These are phyloP conservation scores for Nylanderia fulva DNA, from an alignment of 1,140 invertebrate species.

Conservation along the genomic window DNA sequence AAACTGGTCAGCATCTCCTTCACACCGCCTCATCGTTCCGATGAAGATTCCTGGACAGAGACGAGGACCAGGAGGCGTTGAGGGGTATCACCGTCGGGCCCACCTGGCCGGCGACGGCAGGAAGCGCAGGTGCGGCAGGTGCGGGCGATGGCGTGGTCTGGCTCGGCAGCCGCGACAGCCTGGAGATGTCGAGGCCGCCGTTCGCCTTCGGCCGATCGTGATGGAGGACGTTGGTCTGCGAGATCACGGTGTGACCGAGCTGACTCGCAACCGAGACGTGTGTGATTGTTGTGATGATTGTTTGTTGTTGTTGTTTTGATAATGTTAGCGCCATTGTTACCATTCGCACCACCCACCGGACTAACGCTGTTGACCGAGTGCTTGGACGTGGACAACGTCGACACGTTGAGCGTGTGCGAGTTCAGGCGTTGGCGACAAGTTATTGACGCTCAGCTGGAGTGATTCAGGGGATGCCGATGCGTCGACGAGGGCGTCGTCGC, in stretches of 20 bases:
- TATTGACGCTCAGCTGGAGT: constrained; percentile 84
- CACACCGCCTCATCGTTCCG: constrained; percentile 87
- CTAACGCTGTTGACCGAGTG: constrained; percentile 90
- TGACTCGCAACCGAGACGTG: constrained; percentile 40
- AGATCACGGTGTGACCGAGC: constrained; percentile 54
- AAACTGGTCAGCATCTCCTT: constrained; percentile 94
- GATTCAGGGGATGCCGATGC: constrained; percentile 81
- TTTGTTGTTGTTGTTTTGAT: constrained; percentile 70
- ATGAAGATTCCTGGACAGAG: constrained; percentile 85
- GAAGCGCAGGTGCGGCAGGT: constrained; percentile 69
- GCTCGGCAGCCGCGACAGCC: constrained; percentile 82
- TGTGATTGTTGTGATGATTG: constrained; percentile 62
- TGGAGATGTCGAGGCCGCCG: constrained; percentile 86
- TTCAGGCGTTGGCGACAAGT: constrained; percentile 82
- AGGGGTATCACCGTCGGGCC: constrained; percentile 77
- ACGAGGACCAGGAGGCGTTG: constrained; percentile 86
- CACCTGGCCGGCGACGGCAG: constrained; percentile 44
- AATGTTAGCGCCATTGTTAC: constrained; percentile 66
- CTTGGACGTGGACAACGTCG: constrained; percentile 89
- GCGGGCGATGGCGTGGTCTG: constrained; percentile 82
- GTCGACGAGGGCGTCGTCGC: constrained; percentile 77
- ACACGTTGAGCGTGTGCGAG: constrained; percentile 89
- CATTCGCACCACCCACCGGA: constrained; percentile 71
- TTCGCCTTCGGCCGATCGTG: constrained; percentile 84
- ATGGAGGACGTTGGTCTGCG: constrained; percentile 57